Base-by-base conservation (phyloP, 2,113 vertebrate genomes). In the Apodemus sylvaticus region DNA sequence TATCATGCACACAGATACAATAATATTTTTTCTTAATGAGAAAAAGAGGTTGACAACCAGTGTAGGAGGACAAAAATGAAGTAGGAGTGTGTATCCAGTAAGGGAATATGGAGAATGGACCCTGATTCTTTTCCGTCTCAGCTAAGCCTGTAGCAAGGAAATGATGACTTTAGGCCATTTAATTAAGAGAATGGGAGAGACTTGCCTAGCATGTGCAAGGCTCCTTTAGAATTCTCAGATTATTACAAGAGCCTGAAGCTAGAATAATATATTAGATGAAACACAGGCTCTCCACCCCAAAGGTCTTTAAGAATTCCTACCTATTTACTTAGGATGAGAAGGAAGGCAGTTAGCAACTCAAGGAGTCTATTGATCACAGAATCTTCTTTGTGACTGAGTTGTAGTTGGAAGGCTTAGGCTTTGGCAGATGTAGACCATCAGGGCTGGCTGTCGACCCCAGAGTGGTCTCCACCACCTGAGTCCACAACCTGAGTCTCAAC, bases 401-500 rank as follows among this genome's bases (percentile, higher is more conserved):
- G 29, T 42, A 36, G 36, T 17, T n/a, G 14, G 9, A 39, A 66
- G 36, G 48, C 20, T 0, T 73, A 24, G 89, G 86, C 39, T 42
- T 89, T 86, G 7, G 20, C 60, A 48, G 68, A 14, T 55, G 45
- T 12, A 48, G 81, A 77, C 31, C 66, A 4, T 45, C 42, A 22
- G 82, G 58, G 73, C 1, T 64, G 0, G 87, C 82, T 39, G n/a
- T n/a, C 16, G 58, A 86, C 68, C 89, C 53, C 24, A 62, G 45
- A 79, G 92, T 45, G 66, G 31, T 58, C 90, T 95, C 94, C 91
- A 58, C 78, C 86, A 36, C 0, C 48, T 66, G 0, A 39, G 5
- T 89, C 93, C 93, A 94, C 86, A 89, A 0, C 16, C 78, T 53
- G 12, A 79, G 82, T 93, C 92, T 87, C 90, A 83, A 36, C 78